phyloP scores from a whole-genome alignment of 2,113 vertebrate genomes.

The Nibea albiflora region DNA sequence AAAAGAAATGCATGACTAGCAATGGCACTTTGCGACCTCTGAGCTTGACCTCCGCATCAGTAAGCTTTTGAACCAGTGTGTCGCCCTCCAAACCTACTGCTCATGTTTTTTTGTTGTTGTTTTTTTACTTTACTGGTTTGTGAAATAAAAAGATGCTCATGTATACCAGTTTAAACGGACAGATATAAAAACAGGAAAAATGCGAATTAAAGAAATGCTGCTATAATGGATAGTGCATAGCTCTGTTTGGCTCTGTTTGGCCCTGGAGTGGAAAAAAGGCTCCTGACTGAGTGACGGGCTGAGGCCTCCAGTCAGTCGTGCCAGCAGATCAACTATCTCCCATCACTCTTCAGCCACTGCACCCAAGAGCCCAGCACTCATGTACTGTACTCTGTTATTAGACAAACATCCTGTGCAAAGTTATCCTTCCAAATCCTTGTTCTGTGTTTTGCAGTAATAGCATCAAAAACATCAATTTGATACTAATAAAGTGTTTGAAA shows the following conservation, averaged over 20 bases:
- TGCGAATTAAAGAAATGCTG: background rate
- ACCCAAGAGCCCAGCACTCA: constrained; percentile 71
- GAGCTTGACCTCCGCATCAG: background rate
- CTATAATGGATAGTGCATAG: background rate
- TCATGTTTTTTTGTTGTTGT: too few species aligned
- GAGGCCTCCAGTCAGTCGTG: constrained; percentile 61
- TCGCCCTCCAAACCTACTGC: background rate
- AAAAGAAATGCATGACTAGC: background rate
- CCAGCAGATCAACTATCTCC: constrained; percentile 69
- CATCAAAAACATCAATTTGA: too few species aligned
- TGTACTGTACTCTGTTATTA: constrained; percentile 49
- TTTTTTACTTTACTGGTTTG: background rate
- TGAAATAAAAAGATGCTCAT: background rate
- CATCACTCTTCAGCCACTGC: constrained; percentile 77
- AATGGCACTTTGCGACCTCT: constrained; percentile 3
- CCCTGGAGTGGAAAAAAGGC: constrained; percentile 46
- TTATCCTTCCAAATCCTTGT: background rate
- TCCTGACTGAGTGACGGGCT: constrained; percentile 45
- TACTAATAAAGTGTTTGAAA: too few species aligned
- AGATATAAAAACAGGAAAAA: background rate
- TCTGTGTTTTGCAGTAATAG: background rate
- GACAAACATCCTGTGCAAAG: constrained; percentile 30
- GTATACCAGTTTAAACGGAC: background rate
- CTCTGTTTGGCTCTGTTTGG: background rate
- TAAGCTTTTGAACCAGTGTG: background rate